A percentile compares a stretch with the other conserved stretches of the same genome.
These are phyloP conservation scores for Empis livida DNA, from an alignment of 2,888 invertebrate genomes.

Conservation along the genomic window DNA sequence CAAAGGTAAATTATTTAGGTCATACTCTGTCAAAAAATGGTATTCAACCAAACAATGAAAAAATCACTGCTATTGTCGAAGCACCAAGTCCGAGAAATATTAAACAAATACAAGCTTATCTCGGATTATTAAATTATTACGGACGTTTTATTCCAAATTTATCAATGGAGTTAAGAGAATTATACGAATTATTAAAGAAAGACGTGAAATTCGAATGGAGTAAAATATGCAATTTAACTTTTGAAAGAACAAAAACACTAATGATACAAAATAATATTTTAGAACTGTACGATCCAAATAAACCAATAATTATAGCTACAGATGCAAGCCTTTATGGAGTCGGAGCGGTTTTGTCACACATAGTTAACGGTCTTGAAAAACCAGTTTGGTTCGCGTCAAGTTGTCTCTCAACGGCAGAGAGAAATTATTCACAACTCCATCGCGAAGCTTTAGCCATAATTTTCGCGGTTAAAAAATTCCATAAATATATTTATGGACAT, in stretches of 20 bases:
- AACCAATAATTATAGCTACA: conserved; percentile 1
- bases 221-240: background rate
- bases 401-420: conserved; percentile 3
- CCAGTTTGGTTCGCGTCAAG: conserved; percentile 6
- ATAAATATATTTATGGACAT: conserved; percentile 24
- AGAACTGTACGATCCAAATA: conserved; percentile 3
- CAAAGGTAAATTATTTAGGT: conserved; percentile 9
- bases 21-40: conserved; percentile 6
- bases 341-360: conserved; percentile 2
- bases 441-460: conserved; percentile 4
- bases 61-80: conserved; percentile 10
- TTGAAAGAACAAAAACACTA: conserved; percentile 2
- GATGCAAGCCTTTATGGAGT: conserved; percentile 6
- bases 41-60: conserved; percentile 9
- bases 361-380: conserved; percentile 3
- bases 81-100: conserved; percentile 8
- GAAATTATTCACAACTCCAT: conserved; percentile 3
- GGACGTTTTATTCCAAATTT: conserved; percentile 7
- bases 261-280: background rate
- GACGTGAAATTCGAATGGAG: background rate
- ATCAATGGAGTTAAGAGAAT: background rate
- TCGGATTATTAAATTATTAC: conserved; percentile 11
- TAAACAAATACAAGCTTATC: conserved; percentile 8
- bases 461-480: conserved; percentile 1
- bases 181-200: conserved; percentile 3